Evolutionary conservation across 2,797 vertebrate species (phyloP).

Genomic region (Rallus crepitans): DNA sequence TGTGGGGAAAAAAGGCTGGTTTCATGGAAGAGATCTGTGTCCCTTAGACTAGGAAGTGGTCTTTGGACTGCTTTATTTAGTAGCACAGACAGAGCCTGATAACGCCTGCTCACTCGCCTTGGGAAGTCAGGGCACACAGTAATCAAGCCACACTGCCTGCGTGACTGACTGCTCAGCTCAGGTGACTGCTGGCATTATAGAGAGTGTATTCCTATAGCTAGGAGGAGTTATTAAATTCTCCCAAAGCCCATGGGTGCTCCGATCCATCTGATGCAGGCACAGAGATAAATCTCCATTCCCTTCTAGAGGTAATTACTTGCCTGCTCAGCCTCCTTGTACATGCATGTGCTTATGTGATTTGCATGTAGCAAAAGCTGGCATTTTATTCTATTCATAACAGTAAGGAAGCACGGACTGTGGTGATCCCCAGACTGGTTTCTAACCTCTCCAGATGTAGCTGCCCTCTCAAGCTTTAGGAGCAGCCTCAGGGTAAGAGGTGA

Average conservation of each 20-base stretch:
- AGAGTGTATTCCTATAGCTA: not conserved
- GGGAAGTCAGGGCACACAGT: not conserved
- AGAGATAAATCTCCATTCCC: not conserved
- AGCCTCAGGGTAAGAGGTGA: not conserved
- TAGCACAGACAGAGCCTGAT: not conserved
- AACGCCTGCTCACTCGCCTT: not conserved
- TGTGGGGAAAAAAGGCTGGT: not conserved
- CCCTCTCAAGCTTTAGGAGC: not conserved
- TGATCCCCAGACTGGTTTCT: not conserved
- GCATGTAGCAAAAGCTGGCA: not conserved
- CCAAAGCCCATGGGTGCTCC: conserved; percentile 11
- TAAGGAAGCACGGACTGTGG: not conserved
- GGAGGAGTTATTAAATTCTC: conserved; percentile 25
- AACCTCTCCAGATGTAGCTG: not conserved
- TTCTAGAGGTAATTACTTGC: not conserved
- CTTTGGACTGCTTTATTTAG: not conserved
- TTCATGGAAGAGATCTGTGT: not conserved
- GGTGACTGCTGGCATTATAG: not conserved
- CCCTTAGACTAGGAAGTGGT: not conserved
- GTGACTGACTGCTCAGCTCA: not conserved
- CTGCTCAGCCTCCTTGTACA: not conserved
- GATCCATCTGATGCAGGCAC: not conserved
- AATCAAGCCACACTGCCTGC: not conserved
- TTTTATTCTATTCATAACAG: not conserved
- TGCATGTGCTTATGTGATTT: not conserved